Evolutionary conservation across 1,140 invertebrate genomes (phyloP), one percentile per base, ranked within the genome.

Genomic region (Ridgeia piscesae): DNA sequence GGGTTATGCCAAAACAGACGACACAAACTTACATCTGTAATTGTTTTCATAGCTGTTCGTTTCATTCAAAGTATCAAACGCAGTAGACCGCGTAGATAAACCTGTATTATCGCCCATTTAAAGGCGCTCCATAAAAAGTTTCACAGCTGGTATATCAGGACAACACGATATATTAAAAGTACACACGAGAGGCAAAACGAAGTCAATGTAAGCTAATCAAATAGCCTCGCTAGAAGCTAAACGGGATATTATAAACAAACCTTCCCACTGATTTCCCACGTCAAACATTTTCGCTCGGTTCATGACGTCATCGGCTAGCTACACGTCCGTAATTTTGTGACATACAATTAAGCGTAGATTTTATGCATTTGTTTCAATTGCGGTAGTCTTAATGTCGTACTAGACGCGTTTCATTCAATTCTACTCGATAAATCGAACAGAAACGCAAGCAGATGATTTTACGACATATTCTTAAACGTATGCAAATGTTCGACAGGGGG

Each of bases 201-300:
- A 89, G 42, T 34, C 35, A 92, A 9, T 6, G 33, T 33, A 8
- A 33, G 33, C 31, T 35, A 91, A n/a, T n/a, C 33, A 89, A 89
- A 27, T 34, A 34, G 6, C 17, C 17, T 33, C 89, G 34, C 11
- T 90, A n/a, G 34, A 90, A 42, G 11, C 8, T 34, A 90, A 27
- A 4, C 48, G 21, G 50, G 42, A 33, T 27, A 6, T 92, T 58
- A 33, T 88, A 34, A 92, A 88, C 35, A 35, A 90, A 93, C 93
- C 93, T 92, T 93, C 93, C 93, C 93, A 93, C 34, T 92, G 92
- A 91, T 93, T 93, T 35, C 93, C 93, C 33, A 93, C 91, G 42
- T 93, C 93, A 88, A 92, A 35, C 92, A 93, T 93, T 92, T 93
- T 93, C 35, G 34, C 91, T 48, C 91, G 91, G 88, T 92, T 92